Base-by-base conservation (phyloP, 2,888 invertebrate genomes). In the Drosophila niveifrons region DNA sequence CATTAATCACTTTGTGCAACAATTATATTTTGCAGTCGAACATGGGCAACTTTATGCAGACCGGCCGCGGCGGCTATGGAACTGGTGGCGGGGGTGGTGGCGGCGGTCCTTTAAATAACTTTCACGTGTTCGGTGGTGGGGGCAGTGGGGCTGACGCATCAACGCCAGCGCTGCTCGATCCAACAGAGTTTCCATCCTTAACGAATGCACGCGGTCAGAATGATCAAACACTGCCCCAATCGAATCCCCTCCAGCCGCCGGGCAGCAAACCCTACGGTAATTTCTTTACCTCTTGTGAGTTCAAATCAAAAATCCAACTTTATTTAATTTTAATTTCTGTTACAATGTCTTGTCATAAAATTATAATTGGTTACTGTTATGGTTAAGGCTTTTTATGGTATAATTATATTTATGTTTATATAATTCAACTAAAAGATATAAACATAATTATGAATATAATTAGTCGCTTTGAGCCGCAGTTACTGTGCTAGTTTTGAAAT, bases 221-320 rank as follows among this genome's bases (percentile, higher is more conserved):
- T 83, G 95, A 96, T 94, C 95, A 96, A 91, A 94, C 95, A 92
- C 94, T 95, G 93, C 96, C 96, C 90, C 96, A 95, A 92, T 94
- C 95, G 90, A 95, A 96, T 93, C 96, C 97, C 72, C 95, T 95
- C 94, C 97, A 97, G 75, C 97, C 97, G 93, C 97, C 97, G 80
- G 97, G 97, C 92, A 96, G 96, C 93, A 97, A 97, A 94, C 97
- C 97, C 93, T 97, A 97, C 94, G 97, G 96, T 96, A 93, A 93
- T 94, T 93, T 90, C 82, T 92, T 92, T 91, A 91, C 91, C 91
- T 92, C 92, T 92, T 92, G 92, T 92, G 92, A 92, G 92, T 92
- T 92, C 90, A 86, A 87, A 81, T 63, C 73, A 72, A 86, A 82
- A 84, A 78, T 84, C 81, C 81, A 78, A 78, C 77, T 81, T 82